Base-by-base conservation (phyloP, 2,888 invertebrate genomes). In the Melangyna quadrimaculata region DNA sequence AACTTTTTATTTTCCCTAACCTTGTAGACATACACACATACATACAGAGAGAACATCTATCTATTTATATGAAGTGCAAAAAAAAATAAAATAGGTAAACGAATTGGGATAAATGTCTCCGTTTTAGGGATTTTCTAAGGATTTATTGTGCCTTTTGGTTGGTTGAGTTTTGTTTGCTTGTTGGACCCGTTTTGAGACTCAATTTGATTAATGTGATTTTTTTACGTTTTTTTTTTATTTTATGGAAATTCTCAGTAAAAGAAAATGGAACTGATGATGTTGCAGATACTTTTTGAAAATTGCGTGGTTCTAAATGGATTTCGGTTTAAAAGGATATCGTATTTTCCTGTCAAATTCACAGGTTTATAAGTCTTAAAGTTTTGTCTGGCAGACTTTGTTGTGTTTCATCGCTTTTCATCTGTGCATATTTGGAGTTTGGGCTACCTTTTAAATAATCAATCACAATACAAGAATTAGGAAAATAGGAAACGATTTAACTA, bases 51-150 rank as follows among this genome's bases (percentile, higher is more conserved):
- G 5, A 37, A 24, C 22, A 78, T 17, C 61, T 24, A 73, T 73
- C 55, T 61, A 69, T 74, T 79, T 78, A 43, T 83, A 74, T 65
- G 57, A 57, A 37, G 22, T 19, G 32, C n/a, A n/a, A n/a, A 35
- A 35, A 7, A 57, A 12, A 57, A 35, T 19, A 35, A 35, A 22
- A 59, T 35, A n/a, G n/a, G n/a, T n/a, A n/a, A n/a, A 70, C 70
- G 78, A 83, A 74, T 78, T 65, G 70, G 74, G 70, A 78, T 83
- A 78, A 74, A 71, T 78, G 78, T 74, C 65, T 78, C 63, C 69
- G 65, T 78, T 74, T 57, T 65, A 65, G 57, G 83, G 78, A 78
- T 74, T 83, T 78, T 63, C 70, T 79, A 45, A 40, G 78, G 65
- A 78, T 83, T 78, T 83, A 83, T 71, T 75, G 48, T 65, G 61